phyloP scores from a whole-genome alignment of 2,797 vertebrate species.

The Chromis chromis region DNA sequence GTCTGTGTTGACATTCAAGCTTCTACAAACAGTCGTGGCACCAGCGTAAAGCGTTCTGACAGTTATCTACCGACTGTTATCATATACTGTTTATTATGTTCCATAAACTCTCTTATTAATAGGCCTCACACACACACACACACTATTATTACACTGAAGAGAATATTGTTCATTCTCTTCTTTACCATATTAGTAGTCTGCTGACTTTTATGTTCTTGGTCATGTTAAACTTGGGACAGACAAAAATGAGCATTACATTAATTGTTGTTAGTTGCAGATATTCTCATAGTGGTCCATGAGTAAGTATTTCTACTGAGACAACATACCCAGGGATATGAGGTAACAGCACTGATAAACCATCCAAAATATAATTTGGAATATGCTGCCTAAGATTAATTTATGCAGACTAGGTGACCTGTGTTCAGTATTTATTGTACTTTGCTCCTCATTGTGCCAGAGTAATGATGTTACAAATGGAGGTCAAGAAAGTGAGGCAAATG shows the following conservation, averaged over 20 bases:
- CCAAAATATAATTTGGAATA: not conserved
- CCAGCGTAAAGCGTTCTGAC: not conserved
- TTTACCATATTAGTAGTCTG: no score
- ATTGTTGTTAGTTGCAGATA: not conserved
- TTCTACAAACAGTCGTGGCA: not conserved
- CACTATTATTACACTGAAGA: no score
- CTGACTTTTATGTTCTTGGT: no score
- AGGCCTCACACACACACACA: not conserved
- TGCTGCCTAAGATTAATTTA: not conserved
- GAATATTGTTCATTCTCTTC: not conserved
- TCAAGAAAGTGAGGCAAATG: conserved; percentile 82
- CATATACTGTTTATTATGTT: not conserved
- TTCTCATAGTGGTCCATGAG: not conserved
- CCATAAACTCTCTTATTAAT: not conserved
- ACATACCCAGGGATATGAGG: no score
- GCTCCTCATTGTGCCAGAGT: not conserved
- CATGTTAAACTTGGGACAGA: not conserved
- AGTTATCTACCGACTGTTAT: not conserved
- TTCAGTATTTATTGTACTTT: not conserved
- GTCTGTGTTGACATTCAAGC: not conserved
- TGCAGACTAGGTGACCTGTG: not conserved
- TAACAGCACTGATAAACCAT: not conserved
- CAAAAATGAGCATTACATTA: not conserved
- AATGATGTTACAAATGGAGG: conserved; percentile 69
- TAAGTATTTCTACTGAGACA: no score